Conservation (phyloP, 2,797 vertebrate species). For the Paratrypauchen microcephalus region DNA sequence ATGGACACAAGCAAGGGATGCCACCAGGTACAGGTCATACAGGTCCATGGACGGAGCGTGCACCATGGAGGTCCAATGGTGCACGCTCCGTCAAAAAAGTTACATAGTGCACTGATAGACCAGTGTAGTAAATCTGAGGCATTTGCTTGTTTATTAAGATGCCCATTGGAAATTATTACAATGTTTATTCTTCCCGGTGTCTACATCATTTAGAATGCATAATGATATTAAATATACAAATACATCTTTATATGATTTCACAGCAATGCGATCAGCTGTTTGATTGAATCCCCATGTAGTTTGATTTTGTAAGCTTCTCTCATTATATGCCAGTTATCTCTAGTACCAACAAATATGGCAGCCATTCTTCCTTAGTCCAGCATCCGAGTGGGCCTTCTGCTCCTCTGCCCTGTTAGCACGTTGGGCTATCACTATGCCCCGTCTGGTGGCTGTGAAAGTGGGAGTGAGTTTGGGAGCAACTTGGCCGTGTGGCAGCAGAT, state of each 20-base stretch:
- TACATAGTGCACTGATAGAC: too few species aligned
- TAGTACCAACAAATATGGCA: constrained; percentile 16
- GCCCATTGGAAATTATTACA: too few species aligned
- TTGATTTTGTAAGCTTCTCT: neutral
- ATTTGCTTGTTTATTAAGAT: too few species aligned
- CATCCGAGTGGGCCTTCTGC: constrained; percentile 19
- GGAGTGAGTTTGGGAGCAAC: constrained; percentile 57
- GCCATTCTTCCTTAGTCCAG: constrained; percentile 12
- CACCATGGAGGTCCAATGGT: too few species aligned
- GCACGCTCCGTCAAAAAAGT: too few species aligned
- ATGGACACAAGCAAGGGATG: too few species aligned
- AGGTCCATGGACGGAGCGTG: too few species aligned
- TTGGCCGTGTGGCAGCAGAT: constrained; percentile 55
- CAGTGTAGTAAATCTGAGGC: too few species aligned
- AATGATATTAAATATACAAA: neutral
- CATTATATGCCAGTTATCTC: constrained; percentile 22
- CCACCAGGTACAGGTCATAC: too few species aligned
- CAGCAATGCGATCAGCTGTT: too few species aligned
- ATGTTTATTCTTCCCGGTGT: neutral
- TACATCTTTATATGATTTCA: too few species aligned
- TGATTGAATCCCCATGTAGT: too few species aligned
- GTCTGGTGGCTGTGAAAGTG: constrained; percentile 26
- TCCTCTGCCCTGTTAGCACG: constrained; percentile 26
- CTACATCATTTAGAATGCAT: neutral
- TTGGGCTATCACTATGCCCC: constrained; percentile 30